Evolutionary conservation across 2,113 vertebrate genomes (phyloP).

Genomic region (Clarias magur): DNA sequence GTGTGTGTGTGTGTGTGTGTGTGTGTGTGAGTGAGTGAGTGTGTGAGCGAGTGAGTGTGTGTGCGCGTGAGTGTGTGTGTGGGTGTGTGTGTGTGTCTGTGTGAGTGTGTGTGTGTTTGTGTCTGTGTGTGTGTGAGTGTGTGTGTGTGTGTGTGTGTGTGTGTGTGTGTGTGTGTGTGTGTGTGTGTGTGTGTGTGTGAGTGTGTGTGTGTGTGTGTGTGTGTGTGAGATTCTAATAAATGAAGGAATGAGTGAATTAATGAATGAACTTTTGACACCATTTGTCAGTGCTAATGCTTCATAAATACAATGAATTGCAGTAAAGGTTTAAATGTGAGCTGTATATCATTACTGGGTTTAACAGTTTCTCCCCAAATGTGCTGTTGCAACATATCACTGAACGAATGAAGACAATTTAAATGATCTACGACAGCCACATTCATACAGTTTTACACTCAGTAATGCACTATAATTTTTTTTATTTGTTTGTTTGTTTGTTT

Average conservation of each 20-base stretch:
- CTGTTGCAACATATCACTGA: background rate
- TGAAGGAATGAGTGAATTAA: background rate
- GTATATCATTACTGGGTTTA: background rate
- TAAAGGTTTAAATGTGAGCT: background rate
- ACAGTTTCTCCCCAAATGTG: background rate
- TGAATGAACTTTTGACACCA: background rate
- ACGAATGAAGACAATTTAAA: background rate
- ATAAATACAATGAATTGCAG: constrained; percentile 11
- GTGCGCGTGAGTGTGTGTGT: no score
- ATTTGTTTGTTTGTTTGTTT: background rate
- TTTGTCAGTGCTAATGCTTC: background rate
- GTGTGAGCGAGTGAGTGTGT: no score
- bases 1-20: background rate
- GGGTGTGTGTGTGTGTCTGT: no score
- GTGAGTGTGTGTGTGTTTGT: no score
- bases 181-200: no score
- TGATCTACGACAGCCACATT: background rate
- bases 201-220: no score
- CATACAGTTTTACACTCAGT: background rate
- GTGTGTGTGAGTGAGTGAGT: no score
- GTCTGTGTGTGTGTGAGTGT: no score
- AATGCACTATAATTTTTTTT: background rate
- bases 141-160: no score
- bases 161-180: no score
- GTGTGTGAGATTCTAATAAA: background rate